A percentile compares a stretch with the other conserved stretches of the same genome.
phyloP scores from a whole-genome alignment of 2,113 vertebrate genomes.

The Pollimyrus isidori region DNA sequence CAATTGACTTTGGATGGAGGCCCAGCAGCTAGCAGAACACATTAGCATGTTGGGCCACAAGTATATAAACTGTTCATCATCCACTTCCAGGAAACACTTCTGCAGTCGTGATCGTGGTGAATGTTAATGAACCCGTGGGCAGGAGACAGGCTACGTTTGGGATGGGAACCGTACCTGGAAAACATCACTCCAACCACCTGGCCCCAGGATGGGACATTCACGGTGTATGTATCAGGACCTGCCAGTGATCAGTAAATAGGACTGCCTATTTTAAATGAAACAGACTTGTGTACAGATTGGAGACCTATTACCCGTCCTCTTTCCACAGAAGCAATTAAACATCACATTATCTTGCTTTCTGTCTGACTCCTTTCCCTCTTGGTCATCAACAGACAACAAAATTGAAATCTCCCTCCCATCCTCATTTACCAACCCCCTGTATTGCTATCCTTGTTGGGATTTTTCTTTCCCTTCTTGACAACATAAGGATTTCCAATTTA shows the following conservation, averaged over 20 bases:
- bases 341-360: conserved; percentile 3
- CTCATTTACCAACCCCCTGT: background rate
- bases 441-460: background rate
- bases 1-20: background rate
- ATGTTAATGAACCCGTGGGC: background rate
- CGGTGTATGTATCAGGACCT: background rate
- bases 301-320: background rate
- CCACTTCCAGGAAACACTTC: background rate
- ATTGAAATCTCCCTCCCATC: background rate
- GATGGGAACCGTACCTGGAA: background rate
- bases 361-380: background rate
- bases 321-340: background rate
- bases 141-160: background rate
- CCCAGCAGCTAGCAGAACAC: background rate
- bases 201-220: background rate
- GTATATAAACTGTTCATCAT: background rate
- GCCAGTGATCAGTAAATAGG: background rate
- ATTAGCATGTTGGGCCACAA: background rate
- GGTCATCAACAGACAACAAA: background rate
- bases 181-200: background rate
- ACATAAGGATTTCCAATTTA: background rate
- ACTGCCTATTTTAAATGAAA: background rate
- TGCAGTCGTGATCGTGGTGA: background rate
- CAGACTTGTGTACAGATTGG: background rate
- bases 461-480: background rate